A percentile compares a stretch with the other conserved stretches of the same genome.
These are phyloP conservation scores for Scophthalmus maximus DNA, from an alignment of 2,113 vertebrate genomes.

Conservation along the genomic window DNA sequence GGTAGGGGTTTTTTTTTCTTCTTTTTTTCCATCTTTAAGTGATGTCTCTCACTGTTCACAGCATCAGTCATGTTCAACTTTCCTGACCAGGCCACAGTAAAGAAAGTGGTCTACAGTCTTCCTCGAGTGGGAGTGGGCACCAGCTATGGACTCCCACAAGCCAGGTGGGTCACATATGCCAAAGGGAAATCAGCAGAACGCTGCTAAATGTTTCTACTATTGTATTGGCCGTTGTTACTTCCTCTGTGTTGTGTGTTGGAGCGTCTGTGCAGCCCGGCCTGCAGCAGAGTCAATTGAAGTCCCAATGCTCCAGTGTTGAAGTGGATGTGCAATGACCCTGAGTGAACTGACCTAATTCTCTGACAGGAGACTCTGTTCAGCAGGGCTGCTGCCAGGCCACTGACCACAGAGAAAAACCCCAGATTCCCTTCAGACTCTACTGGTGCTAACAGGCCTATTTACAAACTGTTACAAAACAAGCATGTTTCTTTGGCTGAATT, in stretches of 20 bases:
- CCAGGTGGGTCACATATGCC: constrained; percentile 85
- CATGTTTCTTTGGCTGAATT: constrained; percentile 2
- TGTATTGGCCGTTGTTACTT: background rate
- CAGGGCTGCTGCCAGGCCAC: constrained; percentile 49
- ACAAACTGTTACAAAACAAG: constrained; percentile 27
- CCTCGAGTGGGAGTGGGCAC: constrained; percentile 98
- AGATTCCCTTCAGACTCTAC: constrained; percentile 41
- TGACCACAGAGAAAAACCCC: constrained; percentile 49
- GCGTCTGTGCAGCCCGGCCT: constrained; percentile 36
- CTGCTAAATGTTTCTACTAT: background rate
- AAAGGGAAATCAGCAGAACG: background rate
- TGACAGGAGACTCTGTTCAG: constrained; percentile 70
- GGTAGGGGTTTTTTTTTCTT: background rate
- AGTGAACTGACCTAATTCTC: constrained; percentile 77
- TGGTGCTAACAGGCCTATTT: constrained; percentile 53
- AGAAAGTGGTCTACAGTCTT: constrained; percentile 96
- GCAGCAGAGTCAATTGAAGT: constrained; percentile 68
- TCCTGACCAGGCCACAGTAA: constrained; percentile 96
- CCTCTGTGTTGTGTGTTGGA: constrained; percentile 18
- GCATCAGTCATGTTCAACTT: constrained; percentile 99
- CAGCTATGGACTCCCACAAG: constrained; percentile 98
- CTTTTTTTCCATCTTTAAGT: constrained; percentile 6
- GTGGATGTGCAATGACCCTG: constrained; percentile 78
- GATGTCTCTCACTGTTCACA: constrained; percentile 69
- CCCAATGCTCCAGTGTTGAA: constrained; percentile 67